A percentile compares a stretch with the other conserved stretches of the same genome.
Conservation (phyloP, 1,140 invertebrate genomes). For the Trichonephila clavata region DNA sequence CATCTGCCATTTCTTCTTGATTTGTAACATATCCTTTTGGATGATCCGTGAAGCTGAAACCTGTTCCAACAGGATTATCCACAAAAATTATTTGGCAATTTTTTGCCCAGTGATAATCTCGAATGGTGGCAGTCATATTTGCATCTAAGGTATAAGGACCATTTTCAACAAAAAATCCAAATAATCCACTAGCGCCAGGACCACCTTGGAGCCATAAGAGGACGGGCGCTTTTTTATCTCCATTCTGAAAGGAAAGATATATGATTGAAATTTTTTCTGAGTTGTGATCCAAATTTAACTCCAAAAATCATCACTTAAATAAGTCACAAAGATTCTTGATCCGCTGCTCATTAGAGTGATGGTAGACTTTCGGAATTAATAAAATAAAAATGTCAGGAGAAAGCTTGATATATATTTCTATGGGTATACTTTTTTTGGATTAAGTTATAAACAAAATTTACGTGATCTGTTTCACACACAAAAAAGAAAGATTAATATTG, state of each 20-base stretch:
- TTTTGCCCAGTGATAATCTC: conserved; percentile 89
- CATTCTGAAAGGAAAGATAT: conserved; percentile 19
- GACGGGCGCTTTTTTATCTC: conserved; percentile 83
- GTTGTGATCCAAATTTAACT: too few relatives aligned
- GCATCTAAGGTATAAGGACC: conserved; percentile 85
- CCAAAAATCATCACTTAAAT: too few relatives aligned
- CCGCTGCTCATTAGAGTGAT: too few relatives aligned
- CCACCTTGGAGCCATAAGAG: conserved; percentile 93
- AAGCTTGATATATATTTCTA: too few relatives aligned
- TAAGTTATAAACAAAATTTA: too few relatives aligned
- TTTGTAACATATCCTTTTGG: conserved; percentile 77
- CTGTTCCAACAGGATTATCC: conserved; percentile 92
- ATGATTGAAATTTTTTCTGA: neutral
- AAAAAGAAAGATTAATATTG: too few relatives aligned
- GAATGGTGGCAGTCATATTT: conserved; percentile 84
- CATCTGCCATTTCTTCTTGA: conserved; percentile 77
- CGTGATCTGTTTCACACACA: too few relatives aligned
- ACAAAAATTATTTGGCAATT: conserved; percentile 90
- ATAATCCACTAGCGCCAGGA: conserved; percentile 90
- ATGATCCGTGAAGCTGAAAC: conserved; percentile 78
- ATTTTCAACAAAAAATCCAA: conserved; percentile 90
- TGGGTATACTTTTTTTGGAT: too few relatives aligned
- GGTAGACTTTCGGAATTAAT: too few relatives aligned
- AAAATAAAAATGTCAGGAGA: too few relatives aligned
- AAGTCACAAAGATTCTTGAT: too few relatives aligned